A percentile compares a stretch with the other conserved stretches of the same genome.
These are phyloP conservation scores for Dicranocentrus wangi DNA, from an alignment of 2,888 invertebrate genomes.

Conservation along the genomic window DNA sequence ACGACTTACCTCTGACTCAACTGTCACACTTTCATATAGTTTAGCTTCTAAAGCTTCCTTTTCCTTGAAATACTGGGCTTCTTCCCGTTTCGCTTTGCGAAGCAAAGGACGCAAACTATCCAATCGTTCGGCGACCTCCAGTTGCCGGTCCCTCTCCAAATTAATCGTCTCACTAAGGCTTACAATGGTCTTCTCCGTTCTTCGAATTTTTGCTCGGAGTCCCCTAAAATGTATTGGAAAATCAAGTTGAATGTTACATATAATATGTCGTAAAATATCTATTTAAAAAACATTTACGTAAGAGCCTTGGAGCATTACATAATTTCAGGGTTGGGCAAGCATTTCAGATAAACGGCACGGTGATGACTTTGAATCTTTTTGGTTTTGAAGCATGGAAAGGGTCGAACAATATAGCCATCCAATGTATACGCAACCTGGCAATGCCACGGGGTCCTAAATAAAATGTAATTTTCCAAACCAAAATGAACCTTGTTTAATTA, in stretches of 20 bases:
- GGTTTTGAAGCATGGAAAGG: constrained; percentile 37
- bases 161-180: background rate
- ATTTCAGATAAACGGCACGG: constrained; percentile 17
- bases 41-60: too few relatives aligned
- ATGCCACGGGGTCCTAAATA: constrained; percentile 37
- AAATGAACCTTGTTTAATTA: background rate
- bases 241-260: background rate
- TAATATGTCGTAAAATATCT: background rate
- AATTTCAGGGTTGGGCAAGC: constrained; percentile 12
- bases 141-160: background rate
- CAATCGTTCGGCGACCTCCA: constrained; percentile 2
- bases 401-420: constrained; percentile 32
- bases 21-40: too few relatives aligned
- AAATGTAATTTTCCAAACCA: background rate
- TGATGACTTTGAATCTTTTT: constrained; percentile 5
- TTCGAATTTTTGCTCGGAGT: background rate
- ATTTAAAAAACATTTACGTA: background rate
- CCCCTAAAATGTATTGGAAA: background rate
- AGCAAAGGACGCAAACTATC: background rate
- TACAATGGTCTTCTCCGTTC: background rate
- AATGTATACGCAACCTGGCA: constrained; percentile 37
- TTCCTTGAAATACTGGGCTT: background rate
- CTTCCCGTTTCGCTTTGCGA: constrained; percentile 3
- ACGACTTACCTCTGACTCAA: too few relatives aligned
- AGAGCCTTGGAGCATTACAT: too few relatives aligned